phyloP scores from a whole-genome alignment of 2,797 vertebrate species.

The Diplodus puntazzo region DNA sequence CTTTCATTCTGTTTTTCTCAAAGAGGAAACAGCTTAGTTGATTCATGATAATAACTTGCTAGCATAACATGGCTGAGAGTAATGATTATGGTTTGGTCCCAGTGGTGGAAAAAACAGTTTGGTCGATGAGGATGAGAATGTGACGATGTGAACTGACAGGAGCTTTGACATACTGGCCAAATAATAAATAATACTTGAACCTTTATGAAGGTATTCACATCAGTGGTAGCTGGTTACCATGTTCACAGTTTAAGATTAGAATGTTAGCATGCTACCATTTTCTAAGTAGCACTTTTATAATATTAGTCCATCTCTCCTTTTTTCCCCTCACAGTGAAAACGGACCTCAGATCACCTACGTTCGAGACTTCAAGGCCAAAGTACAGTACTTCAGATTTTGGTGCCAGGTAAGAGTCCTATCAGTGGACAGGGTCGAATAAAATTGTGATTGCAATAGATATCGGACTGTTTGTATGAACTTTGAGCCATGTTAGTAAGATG shows the following conservation, averaged over 20 bases:
- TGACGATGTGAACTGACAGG: not conserved
- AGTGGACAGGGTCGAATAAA: too few species aligned
- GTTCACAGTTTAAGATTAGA: too few species aligned
- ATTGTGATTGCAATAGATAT: too few species aligned
- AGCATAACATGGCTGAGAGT: not conserved
- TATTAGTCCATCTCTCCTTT: not conserved
- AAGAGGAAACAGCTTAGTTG: conserved; percentile 9
- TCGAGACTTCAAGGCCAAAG: conserved; percentile 98
- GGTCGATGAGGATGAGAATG: conserved; percentile 19
- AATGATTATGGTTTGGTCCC: not conserved
- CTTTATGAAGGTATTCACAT: not conserved
- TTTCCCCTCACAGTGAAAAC: conserved; percentile 87
- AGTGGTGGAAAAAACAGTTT: conserved; percentile 54
- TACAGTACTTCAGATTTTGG: conserved; percentile 99
- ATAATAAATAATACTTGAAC: not conserved
- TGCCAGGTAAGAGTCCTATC: conserved; percentile 90
- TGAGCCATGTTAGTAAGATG: not conserved
- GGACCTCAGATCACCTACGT: conserved; percentile 98
- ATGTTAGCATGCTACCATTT: too few species aligned
- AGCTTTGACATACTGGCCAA: not conserved
- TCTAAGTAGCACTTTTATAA: too few species aligned
- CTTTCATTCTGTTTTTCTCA: not conserved
- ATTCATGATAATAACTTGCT: conserved; percentile 10
- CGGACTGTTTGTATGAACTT: not conserved
- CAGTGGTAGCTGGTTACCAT: too few species aligned